Base-by-base conservation (phyloP, 2,888 invertebrate genomes). In the Leptinotarsa tumamoca region DNA sequence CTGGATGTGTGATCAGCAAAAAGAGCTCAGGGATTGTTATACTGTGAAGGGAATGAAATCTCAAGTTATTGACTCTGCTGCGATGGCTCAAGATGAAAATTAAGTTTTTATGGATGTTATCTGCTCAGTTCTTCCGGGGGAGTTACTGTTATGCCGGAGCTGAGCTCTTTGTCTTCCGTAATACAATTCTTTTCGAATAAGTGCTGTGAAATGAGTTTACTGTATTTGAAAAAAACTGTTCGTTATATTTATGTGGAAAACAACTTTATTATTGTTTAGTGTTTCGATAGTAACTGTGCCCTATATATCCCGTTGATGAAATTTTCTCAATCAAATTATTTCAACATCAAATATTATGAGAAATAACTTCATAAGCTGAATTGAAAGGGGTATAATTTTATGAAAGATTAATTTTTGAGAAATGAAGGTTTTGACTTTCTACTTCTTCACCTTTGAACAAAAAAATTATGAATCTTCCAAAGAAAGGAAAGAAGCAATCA, bases 1-100 rank as follows among this genome's bases (percentile, higher is more conserved):
- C 78, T 73, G 74, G 77, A 23, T 74, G 75, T 80, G 75, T 78
- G 78, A 79, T 81, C 79, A 80, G 79, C 74, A 77, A 76, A 78
- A 78, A 79, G 72, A 77, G 70, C 18, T 21, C 15, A 7, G 70
- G 50, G n/a, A 70, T 58, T 58, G 21, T 70, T 49, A 58, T 58
- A 70, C 21, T 70, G 58, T 70, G 43, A 23, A 49, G 49, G 70
- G 43, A 63, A 58, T 56, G 70, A 70, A 49, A 58, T 70, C 58
- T 58, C 50, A 43, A 70, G 58, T 17, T 58, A 58, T 58, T 23
- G 58, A 58, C 58, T 23, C 61, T 33, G 33, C 18, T 23, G 27
- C 18, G 56, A 27, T 56, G 69, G 4, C 21, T 56, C 56, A 33
- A 49, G 15, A 43, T 70, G 58, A 70, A 70, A 70, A 70, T 70